Evolutionary conservation across 2,113 vertebrate genomes (phyloP), one percentile per base, ranked within the genome.

Genomic region (Calidris pygmaea): DNA sequence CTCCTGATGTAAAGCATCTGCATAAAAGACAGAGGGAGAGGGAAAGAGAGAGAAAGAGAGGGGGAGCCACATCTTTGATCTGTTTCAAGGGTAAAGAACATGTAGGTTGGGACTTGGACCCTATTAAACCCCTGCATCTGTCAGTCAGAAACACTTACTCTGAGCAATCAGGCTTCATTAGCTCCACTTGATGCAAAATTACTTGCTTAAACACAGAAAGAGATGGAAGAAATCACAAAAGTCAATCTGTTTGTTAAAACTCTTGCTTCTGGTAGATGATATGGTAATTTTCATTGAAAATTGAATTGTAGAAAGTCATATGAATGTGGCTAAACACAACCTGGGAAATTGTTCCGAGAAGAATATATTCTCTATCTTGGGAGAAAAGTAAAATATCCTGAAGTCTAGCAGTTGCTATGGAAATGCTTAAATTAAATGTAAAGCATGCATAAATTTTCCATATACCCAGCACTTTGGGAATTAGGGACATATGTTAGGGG

Each of bases 371-470:
- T 67, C 8, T 87, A 53, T 85, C 82, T 90, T 91, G 20, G 34
- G 32, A 82, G 77, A 68, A 91, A 90, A 91, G 90, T 84, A 91
- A 96, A 93, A 71, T 58, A 95, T 86, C 85, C 72, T 87, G 67
- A 85, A 94, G 92, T 88, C 56, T 93, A 85, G 55, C 77, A 47
- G 89, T 97, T 97, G 87, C 93, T 90, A 96, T 97, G 89, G 92
- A 79, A 97, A 96, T 95, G 70, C 87, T 94, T 94, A 87, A 87
- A 85, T 78, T 91, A 93, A 96, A 97, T 91, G 84, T 96, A 96
- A 95, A 96, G 82, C 71, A 62, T 68, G 80, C 90, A 96, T 96
- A 89, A 82, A 91, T 97, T 96, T 95, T 90, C 90, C 92, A 17
- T 73, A 78, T 86, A 93, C 37, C 48, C 59, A 79, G 66, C 73